A percentile compares a stretch with the other conserved stretches of the same genome.
Evolutionary conservation across 23 tunicate species (phyloP).

Genomic region (Ascidia mentula): DNA sequence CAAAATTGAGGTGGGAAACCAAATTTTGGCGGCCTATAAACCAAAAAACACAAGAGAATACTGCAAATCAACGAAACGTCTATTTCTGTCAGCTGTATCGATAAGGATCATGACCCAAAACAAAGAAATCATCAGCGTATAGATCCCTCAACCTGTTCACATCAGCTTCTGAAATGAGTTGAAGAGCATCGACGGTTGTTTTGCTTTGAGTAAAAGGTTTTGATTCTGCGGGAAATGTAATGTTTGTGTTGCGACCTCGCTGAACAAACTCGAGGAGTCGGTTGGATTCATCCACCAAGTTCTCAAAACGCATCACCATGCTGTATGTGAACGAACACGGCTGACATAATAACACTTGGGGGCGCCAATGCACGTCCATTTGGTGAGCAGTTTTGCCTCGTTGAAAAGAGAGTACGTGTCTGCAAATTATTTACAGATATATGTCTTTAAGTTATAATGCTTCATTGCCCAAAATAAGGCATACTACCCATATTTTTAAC

Average conservation of each 20-base stretch:
- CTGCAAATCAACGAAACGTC: no score
- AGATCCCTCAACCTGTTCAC: constrained; percentile 31
- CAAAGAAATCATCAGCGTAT: constrained; percentile 42
- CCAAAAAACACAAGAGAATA: no score
- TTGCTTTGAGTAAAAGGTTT: background rate
- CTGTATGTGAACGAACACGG: constrained; percentile 65
- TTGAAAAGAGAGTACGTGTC: background rate
- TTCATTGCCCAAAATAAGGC: no score
- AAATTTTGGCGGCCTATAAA: no score
- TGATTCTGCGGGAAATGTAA: constrained; percentile 25
- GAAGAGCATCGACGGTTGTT: constrained; percentile 17
- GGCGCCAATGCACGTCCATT: constrained; percentile 80
- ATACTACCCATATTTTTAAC: no score
- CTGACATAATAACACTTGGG: constrained; percentile 52
- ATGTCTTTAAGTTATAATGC: no score
- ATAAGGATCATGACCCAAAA: constrained; percentile 47
- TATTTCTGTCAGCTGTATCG: constrained; percentile 2
- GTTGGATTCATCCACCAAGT: constrained; percentile 45
- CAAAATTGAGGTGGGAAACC: no score
- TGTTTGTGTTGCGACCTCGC: background rate
- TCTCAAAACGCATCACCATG: constrained; percentile 59
- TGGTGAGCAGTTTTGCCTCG: background rate
- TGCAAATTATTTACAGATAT: no score
- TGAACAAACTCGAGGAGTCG: constrained; percentile 51
- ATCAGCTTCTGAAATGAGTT: constrained; percentile 24